A percentile compares a stretch with the other conserved stretches of the same genome.
Evolutionary conservation across 2,888 invertebrate genomes (phyloP).

Genomic region (Hofmannophila pseudospretella): DNA sequence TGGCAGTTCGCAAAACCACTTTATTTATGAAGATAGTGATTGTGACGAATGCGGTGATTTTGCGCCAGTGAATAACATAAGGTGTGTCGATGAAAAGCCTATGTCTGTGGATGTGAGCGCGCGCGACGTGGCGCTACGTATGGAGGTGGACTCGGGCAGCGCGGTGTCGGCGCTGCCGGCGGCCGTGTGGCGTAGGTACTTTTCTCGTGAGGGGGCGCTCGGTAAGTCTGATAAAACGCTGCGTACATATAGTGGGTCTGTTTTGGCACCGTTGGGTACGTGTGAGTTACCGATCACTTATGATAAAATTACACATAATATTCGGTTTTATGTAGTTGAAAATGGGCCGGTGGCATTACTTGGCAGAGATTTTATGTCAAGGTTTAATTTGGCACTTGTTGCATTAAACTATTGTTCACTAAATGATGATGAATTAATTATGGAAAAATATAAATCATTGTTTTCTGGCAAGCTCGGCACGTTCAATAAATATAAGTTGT

Average conservation of each 20-base stretch:
- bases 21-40: neutral
- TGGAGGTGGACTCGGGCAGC: slow-evolving; percentile 8
- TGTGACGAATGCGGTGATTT: slow-evolving; percentile 1
- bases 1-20: neutral
- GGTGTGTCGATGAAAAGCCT: neutral
- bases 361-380: slow-evolving; percentile 1
- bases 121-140: neutral
- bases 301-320: neutral
- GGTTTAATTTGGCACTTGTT: slow-evolving; percentile 3
- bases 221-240: slow-evolving; percentile 4
- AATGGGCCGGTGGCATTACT: slow-evolving; percentile 2
- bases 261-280: neutral
- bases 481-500: slow-evolving; percentile 1
- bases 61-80: slow-evolving; percentile 1
- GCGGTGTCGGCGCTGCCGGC: slow-evolving; percentile 6
- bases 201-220: slow-evolving; percentile 1
- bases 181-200: slow-evolving; percentile 2
- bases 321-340: slow-evolving; percentile 1
- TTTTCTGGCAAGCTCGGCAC: neutral
- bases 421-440: neutral
- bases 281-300: no score
- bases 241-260: neutral
- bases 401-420: neutral
- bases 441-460: neutral
- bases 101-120: slow-evolving; percentile 2